Percentiles rank a stretch among this genome's conserved stretches.
These are phyloP conservation scores for Desoria tigrina DNA, from an alignment of 2,888 invertebrate genomes.

Conservation along the genomic window DNA sequence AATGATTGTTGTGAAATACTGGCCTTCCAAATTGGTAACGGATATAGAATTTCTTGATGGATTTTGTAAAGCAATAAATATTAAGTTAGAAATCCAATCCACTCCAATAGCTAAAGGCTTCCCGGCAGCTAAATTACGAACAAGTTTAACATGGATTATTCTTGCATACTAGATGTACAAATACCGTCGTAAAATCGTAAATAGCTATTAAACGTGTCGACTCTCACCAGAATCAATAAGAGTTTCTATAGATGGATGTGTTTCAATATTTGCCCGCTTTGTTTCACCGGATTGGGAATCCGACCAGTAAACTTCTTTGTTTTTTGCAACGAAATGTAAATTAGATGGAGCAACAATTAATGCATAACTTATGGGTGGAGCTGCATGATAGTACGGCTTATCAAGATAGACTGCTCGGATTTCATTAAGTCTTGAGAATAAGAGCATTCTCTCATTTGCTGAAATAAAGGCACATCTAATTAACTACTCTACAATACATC, in stretches of 20 bases:
- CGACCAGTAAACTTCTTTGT: constrained; percentile 41
- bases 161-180: no score
- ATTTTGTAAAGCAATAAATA: constrained; percentile 70
- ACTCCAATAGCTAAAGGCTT: constrained; percentile 73
- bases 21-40: constrained; percentile 72
- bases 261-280: constrained; percentile 65
- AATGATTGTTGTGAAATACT: constrained; percentile 63
- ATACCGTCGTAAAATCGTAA: no score
- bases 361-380: constrained; percentile 76
- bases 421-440: constrained; percentile 74
- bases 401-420: constrained; percentile 80
- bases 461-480: constrained; percentile 54
- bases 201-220: no score
- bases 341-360: constrained; percentile 70
- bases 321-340: constrained; percentile 69
- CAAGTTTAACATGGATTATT: no score
- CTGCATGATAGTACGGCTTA: constrained; percentile 71
- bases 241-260: constrained; percentile 69
- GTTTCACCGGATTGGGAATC: constrained; percentile 69
- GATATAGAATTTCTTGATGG: constrained; percentile 63
- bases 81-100: constrained; percentile 76
- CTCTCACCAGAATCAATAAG: constrained; percentile 69
- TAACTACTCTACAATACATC: constrained; percentile 13
- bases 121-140: constrained; percentile 61
- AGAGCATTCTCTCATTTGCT: constrained; percentile 76